Evolutionary conservation across 2,888 invertebrate genomes (phyloP), one percentile per base, ranked within the genome.

Genomic region (Mylabris sibirica): DNA sequence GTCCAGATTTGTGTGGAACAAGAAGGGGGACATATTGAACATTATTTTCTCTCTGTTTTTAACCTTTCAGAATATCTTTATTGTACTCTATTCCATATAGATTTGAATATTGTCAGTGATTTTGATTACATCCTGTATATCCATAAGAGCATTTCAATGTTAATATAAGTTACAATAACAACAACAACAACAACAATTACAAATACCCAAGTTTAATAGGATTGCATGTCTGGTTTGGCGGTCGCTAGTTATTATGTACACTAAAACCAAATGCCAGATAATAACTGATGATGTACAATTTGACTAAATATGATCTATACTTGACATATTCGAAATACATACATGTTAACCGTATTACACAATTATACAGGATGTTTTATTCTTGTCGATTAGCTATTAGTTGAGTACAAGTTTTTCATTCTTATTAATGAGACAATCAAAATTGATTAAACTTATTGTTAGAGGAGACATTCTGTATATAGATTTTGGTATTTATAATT

Each of bases 221-320:
- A 67, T 67, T 65, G 70, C 70, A 67, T 70, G 70, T 70, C 70
- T 70, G 64, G 62, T 66, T 60, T 69, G 59, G 66, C 66, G 61
- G 63, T 66, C 64, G 62, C 62, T 38, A 68, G 66, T 65, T 68
- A 66, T 71, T 68, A 64, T 24, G 22, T 66, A 63, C 63, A 61
- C 59, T 11, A 22, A 68, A 65, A 68, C 64, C 63, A 67, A 64
- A 66, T 67, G 64, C 63, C 64, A 68, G 65, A 68, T 71, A 68
- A 71, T 68, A 71, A 71, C 66, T 63, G 68, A 71, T 63, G 68
- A 71, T 68, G 63, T 66, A 60, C 68, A 65, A 20, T 53, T 53
- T 22, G 59, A 35, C 49, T 71, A 71, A 71, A 71, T 71, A 71
- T 71, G 66, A 71, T 66, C 22, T 53, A 66, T 64, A 68, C 59